These are phyloP conservation scores for Archips crataeganus DNA, from an alignment of 2,888 invertebrate genomes.

Conservation along the genomic window DNA sequence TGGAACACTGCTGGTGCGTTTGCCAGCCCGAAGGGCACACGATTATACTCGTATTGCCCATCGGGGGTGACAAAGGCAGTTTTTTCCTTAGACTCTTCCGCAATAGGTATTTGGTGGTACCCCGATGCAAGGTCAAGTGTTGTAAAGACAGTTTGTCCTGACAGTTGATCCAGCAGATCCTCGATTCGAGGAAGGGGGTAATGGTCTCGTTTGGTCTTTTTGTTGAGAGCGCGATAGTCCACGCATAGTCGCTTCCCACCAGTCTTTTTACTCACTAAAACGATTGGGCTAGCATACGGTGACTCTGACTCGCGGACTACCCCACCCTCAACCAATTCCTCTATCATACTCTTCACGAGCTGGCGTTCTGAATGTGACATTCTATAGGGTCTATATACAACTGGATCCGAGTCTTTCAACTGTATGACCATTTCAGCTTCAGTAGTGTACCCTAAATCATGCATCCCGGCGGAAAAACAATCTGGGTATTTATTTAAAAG, in stretches of 20 bases:
- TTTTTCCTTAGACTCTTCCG: slow-evolving; percentile 48
- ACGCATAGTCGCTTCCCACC: slow-evolving; percentile 42
- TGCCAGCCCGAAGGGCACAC: slow-evolving; percentile 34
- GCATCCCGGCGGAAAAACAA: slow-evolving; percentile 15
- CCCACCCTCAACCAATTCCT: slow-evolving; percentile 18
- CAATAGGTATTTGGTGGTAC: slow-evolving; percentile 52
- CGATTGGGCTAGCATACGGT: slow-evolving; percentile 44
- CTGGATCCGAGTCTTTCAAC: neutral
- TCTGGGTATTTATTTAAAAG: neutral
- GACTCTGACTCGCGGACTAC: slow-evolving; percentile 35
- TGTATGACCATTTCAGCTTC: slow-evolving; percentile 18
- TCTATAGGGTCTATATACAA: slow-evolving; percentile 19
- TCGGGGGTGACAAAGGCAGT: slow-evolving; percentile 55
- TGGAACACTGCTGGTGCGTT: slow-evolving; percentile 42
- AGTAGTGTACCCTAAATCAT: slow-evolving; percentile 26
- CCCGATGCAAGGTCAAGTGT: slow-evolving; percentile 49
- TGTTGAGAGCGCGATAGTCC: slow-evolving; percentile 43
- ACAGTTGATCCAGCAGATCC: slow-evolving; percentile 51
- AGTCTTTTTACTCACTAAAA: slow-evolving; percentile 42
- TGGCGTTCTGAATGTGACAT: slow-evolving; percentile 1
- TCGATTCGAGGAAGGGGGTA: slow-evolving; percentile 49
- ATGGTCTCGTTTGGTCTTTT: slow-evolving; percentile 36
- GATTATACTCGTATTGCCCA: slow-evolving; percentile 51
- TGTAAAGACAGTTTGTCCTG: slow-evolving; percentile 47
- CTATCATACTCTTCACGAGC: slow-evolving; percentile 7